Conservation (phyloP, 1,140 invertebrate species). For the Aphelinus atriplicis region DNA sequence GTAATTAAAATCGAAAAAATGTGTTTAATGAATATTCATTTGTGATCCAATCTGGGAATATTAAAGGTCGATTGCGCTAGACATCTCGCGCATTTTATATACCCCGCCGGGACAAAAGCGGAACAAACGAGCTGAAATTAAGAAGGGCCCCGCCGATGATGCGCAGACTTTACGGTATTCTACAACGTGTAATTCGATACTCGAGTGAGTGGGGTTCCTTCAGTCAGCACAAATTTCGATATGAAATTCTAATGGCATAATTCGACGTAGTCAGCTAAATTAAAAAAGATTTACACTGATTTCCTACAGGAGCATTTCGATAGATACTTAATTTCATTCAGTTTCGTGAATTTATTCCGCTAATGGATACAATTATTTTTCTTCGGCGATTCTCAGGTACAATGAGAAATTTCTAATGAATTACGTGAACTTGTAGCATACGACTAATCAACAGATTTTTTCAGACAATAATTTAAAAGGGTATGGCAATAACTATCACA, state of each 20-base stretch:
- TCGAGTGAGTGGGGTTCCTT: background rate
- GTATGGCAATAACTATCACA: too few relatives aligned
- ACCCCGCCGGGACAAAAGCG: background rate
- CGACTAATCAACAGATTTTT: too few relatives aligned
- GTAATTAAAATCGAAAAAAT: constrained; percentile 66
- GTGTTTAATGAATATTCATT: constrained; percentile 62
- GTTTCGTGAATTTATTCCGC: too few relatives aligned
- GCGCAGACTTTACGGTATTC: background rate
- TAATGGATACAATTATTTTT: too few relatives aligned
- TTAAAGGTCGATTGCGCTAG: constrained; percentile 51
- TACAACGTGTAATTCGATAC: background rate
- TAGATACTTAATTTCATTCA: too few relatives aligned
- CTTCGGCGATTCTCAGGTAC: too few relatives aligned
- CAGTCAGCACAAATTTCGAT: constrained; percentile 3
- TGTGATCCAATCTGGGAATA: constrained; percentile 54
- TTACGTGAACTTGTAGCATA: too few relatives aligned
- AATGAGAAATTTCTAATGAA: too few relatives aligned
- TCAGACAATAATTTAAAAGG: too few relatives aligned
- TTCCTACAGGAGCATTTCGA: too few relatives aligned
- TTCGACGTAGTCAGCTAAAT: too few relatives aligned
- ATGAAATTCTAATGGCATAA: constrained; percentile 6
- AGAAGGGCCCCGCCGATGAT: constrained; percentile 6
- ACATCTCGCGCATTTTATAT: constrained; percentile 45
- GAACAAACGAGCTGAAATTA: constrained; percentile 34
- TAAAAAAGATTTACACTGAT: too few relatives aligned